A percentile compares a stretch with the other conserved stretches of the same genome.
Evolutionary conservation across 2,113 vertebrate genomes (phyloP).

Genomic region (Rhinichthys klamathensis): DNA sequence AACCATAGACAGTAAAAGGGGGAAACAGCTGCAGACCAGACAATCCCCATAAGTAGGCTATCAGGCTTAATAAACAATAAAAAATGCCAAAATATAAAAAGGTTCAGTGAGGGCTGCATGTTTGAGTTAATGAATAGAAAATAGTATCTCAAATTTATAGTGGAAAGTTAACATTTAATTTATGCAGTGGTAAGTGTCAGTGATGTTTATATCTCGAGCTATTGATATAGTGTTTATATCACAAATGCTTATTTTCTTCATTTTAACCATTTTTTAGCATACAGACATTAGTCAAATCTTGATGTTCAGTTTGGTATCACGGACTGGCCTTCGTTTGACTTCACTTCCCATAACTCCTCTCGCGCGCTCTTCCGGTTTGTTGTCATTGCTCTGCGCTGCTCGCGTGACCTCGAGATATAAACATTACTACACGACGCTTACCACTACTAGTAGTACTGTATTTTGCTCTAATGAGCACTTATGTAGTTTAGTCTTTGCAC

Average conservation of each 20-base stretch:
- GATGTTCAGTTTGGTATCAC: background rate
- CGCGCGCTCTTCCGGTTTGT: background rate
- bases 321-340: background rate
- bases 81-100: background rate
- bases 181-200: no score
- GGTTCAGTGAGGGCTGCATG: background rate
- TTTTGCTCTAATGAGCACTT: background rate
- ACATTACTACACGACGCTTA: background rate
- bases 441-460: background rate
- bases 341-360: slow-evolving; percentile 16
- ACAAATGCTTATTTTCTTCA: background rate
- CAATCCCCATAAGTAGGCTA: background rate
- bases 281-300: background rate
- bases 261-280: background rate
- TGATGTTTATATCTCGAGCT: no score
- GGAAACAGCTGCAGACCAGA: background rate
- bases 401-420: background rate
- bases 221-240: no score
- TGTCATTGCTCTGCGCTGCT: background rate
- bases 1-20: background rate
- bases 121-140: background rate
- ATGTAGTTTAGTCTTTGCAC: background rate
- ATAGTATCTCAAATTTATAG: background rate
- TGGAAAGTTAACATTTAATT: background rate
- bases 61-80: background rate